Base-by-base conservation (phyloP, 2,113 vertebrate genomes). In the Takifugu bimaculatus region DNA sequence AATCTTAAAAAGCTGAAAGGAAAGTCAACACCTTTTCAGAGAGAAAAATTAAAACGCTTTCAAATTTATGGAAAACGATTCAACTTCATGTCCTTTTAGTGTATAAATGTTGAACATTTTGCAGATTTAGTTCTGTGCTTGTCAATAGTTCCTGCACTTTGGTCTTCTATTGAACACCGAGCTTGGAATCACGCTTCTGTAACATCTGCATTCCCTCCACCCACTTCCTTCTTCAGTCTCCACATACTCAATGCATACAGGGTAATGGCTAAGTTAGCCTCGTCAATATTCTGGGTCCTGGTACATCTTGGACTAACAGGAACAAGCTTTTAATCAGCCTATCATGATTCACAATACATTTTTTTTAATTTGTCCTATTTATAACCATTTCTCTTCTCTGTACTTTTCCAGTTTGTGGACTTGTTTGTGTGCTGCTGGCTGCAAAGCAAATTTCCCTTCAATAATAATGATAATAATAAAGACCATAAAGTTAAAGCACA, bases 221-320 rank as follows among this genome's bases (percentile, higher is more conserved):
- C 54, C 63, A 56, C 72, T 71, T 55, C 60, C 57, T 71, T 72
- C 50, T 75, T 52, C 42, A 55, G 39, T 66, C 64, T 47, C 54
- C 26, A 48, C 35, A 54, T 54, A 63, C 48, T 67, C 59, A 26
- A 54, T 55, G 57, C 63, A 57, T 45, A 65, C 56, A 72, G 61
- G 49, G 43, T 72, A 74, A 69, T 28, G 68, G 60, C 26, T 54
- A 50, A 59, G 48, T 72, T 54, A 82, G 80, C 73, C 64, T 69
- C 57, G 53, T 70, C 58, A 68, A 70, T 62, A 26, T 45, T 58
- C 12, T 27, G 63, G 56, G 61, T 70, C 67, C 56, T 14, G 25
- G 60, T 66, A 70, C 70, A 74, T 74, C 59, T 75, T 61, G 57
- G 65, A 71, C 74, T 73, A 57, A 74, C 69, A 71, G 65, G 65